Conservation (phyloP, 2,888 invertebrate species). For the Leptinotarsa peninsularis region DNA sequence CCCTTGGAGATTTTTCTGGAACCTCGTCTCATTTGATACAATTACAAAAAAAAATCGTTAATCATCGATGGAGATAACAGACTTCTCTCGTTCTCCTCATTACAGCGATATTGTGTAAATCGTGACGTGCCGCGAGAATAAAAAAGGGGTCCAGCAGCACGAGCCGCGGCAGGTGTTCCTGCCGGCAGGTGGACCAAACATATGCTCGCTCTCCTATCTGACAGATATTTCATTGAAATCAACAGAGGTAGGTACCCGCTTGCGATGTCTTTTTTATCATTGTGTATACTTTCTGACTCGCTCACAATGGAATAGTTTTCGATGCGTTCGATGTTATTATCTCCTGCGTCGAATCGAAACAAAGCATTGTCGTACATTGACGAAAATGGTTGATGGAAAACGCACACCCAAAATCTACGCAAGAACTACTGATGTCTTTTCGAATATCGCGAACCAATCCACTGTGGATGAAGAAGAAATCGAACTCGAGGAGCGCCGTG, state of each 20-base stretch:
- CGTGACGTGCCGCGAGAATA: conserved; percentile 40
- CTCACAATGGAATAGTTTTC: neutral
- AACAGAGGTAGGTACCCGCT: conserved; percentile 30
- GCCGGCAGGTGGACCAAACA: conserved; percentile 61
- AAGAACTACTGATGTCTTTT: too few relatives aligned
- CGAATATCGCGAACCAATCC: too few relatives aligned
- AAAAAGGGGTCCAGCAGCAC: conserved; percentile 50
- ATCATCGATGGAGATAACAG: neutral
- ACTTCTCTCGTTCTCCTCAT: neutral
- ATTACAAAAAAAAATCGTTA: neutral
- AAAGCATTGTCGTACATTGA: neutral
- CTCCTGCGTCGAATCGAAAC: neutral
- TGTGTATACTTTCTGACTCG: conserved; percentile 18
- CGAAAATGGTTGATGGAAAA: too few relatives aligned
- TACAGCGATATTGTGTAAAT: conserved; percentile 34
- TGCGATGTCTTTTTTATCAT: conserved; percentile 35
- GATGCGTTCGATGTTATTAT: neutral
- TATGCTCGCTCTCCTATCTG: conserved; percentile 56
- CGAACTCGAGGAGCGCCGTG: too few relatives aligned
- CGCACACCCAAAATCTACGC: too few relatives aligned
- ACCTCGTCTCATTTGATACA: neutral
- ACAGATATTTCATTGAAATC: conserved; percentile 43
- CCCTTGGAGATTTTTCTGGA: too few relatives aligned
- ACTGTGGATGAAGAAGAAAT: too few relatives aligned
- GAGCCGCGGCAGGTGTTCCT: conserved; percentile 61